A percentile compares a stretch with the other conserved stretches of the same genome.
Evolutionary conservation across 2,888 invertebrate species (phyloP).

Genomic region (Endotricha flammealis): DNA sequence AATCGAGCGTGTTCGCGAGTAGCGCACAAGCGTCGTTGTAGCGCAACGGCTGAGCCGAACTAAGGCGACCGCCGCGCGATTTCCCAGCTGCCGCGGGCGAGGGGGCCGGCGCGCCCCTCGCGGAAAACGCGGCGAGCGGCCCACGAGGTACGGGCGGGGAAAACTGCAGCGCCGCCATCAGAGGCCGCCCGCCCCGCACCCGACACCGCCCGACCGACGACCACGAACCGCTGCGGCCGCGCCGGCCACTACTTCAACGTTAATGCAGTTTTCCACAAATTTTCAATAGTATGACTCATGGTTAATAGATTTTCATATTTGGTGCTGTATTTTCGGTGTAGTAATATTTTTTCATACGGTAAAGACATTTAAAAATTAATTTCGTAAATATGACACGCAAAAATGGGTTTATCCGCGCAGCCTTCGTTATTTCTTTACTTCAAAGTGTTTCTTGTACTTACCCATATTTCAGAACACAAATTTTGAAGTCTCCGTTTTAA

Average conservation of each 20-base stretch:
- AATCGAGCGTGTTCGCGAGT: slow-evolving; percentile 47
- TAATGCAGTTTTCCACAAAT: not conserved
- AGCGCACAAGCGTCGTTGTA: slow-evolving; percentile 62
- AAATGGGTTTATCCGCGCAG: too few relatives aligned
- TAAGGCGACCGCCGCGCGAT: slow-evolving; percentile 66
- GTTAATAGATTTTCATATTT: too few relatives aligned
- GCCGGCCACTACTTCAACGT: not conserved
- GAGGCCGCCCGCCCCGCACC: slow-evolving; percentile 41
- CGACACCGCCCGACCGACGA: slow-evolving; percentile 25
- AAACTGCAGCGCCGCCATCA: slow-evolving; percentile 53
- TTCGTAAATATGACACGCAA: too few relatives aligned
- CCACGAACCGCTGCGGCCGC: slow-evolving; percentile 12
- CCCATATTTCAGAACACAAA: too few relatives aligned
- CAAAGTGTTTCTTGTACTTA: too few relatives aligned
- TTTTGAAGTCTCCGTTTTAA: too few relatives aligned
- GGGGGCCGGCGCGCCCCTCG: slow-evolving; percentile 69
- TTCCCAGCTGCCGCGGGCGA: slow-evolving; percentile 66
- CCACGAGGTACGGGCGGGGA: slow-evolving; percentile 60
- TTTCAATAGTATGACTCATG: too few relatives aligned
- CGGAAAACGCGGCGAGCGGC: slow-evolving; percentile 63
- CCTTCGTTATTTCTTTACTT: too few relatives aligned
- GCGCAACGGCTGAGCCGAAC: slow-evolving; percentile 70
- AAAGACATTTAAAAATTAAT: too few relatives aligned
- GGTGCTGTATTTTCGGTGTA: too few relatives aligned
- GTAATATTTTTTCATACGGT: too few relatives aligned